phyloP scores from a whole-genome alignment of 2,888 invertebrate species.

The Yponomeuta cagnagella region DNA sequence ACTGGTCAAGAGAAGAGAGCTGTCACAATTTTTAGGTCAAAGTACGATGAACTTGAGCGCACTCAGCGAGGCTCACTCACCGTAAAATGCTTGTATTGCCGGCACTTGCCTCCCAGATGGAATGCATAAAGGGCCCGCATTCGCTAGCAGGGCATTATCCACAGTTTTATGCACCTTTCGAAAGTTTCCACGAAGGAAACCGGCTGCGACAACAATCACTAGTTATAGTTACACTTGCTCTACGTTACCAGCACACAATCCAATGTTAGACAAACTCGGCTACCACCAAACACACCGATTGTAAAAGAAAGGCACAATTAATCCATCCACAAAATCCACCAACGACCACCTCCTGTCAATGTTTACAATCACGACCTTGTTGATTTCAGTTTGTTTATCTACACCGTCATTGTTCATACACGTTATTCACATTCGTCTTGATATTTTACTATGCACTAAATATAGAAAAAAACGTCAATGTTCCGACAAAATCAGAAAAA shows the following conservation, averaged over 20 bases:
- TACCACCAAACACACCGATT: slow-evolving; percentile 7
- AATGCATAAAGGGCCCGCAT: slow-evolving; percentile 69
- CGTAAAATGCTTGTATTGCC: slow-evolving; percentile 73
- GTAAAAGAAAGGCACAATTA: slow-evolving; percentile 63
- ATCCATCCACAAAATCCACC: slow-evolving; percentile 36
- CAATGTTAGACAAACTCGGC: slow-evolving; percentile 13
- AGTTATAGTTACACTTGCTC: slow-evolving; percentile 61
- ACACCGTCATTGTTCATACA: slow-evolving; percentile 39
- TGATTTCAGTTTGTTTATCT: slow-evolving; percentile 25
- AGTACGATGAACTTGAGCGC: slow-evolving; percentile 72
- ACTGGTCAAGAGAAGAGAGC: slow-evolving; percentile 27
- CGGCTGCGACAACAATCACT: slow-evolving; percentile 75
- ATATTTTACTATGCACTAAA: slow-evolving; percentile 36
- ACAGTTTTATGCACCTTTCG: slow-evolving; percentile 72
- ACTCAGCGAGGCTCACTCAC: slow-evolving; percentile 49
- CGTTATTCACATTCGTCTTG: slow-evolving; percentile 45
- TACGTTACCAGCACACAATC: slow-evolving; percentile 19
- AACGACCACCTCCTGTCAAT: slow-evolving; percentile 41
- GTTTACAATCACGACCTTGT: slow-evolving; percentile 37
- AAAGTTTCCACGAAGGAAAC: slow-evolving; percentile 72
- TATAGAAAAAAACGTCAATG: slow-evolving; percentile 59
- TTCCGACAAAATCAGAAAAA: slow-evolving; percentile 68
- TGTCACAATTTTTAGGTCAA: slow-evolving; percentile 64
- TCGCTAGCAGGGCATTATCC: slow-evolving; percentile 71
- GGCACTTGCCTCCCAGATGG: slow-evolving; percentile 70